Base-by-base conservation (phyloP, 2,113 vertebrate species). In the Piprites chloris region DNA sequence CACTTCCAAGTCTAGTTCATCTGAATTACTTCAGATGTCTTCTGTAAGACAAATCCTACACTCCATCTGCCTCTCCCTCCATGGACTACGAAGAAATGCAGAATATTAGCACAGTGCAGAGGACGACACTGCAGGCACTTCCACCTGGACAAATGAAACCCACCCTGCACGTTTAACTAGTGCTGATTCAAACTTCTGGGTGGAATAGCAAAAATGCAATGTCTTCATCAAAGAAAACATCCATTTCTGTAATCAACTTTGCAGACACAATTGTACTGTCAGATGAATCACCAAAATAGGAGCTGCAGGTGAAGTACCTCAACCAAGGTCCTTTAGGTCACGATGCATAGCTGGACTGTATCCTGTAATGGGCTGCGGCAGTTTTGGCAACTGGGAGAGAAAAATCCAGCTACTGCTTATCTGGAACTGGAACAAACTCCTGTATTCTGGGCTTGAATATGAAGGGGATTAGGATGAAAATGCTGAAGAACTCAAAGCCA, bases 321-420 rank as follows among this genome's bases (percentile, higher is more conserved):
- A 42, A 1, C 12, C 47, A 71, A 78, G 63, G 42, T 41, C 39
- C 65, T 39, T 24, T 7, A 47, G 50, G 42, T 42, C 84, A 85
- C 0, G 1, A 50, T 55, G 33, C 6, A 1, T 27, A 65, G 74
- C 58, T 90, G 82, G 49, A 42, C 55, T 80, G 55, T 77, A 88
- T 52, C 39, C 22, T 81, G 13, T 87, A 76, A 87, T 89, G 73
- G 50, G 50, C 80, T 85, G 35, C 28, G 73, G 83, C 77, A 78
- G 80, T 78, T 91, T 56, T 85, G 94, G 84, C 94, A 95, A 78
- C 12, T 0, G 2, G 24, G 32, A 87, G 39, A 78, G 76, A 91
- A 84, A 97, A 95, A 81, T 55, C 12, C 76, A 87, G 73, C 86
- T 89, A 93, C 95, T 87, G 22, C 35, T 92, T 63, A 62, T 77